Conservation (phyloP, 2,113 vertebrate species). For the Clupea harengus region DNA sequence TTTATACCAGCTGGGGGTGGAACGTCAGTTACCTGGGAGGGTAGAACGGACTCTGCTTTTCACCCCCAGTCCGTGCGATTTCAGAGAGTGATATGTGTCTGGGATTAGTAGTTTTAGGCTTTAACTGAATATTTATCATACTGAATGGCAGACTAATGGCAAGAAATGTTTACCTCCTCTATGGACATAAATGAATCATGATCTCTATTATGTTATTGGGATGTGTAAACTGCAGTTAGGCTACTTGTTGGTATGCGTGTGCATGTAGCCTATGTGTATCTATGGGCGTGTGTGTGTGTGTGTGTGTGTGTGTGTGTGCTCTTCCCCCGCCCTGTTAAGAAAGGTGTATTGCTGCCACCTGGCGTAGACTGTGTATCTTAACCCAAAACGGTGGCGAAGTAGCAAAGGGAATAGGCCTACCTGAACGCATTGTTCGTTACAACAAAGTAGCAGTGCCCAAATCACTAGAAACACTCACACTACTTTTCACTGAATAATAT, state of each 20-base stretch:
- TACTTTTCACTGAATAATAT: not conserved
- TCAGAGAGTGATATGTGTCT: not conserved
- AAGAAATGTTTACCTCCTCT: not conserved
- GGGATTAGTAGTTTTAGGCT: not conserved
- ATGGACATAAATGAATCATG: not conserved
- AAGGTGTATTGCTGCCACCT: conserved; percentile 60
- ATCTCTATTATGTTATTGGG: not conserved
- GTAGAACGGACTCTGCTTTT: conserved; percentile 40
- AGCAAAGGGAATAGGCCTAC: not conserved
- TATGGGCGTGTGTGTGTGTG: not conserved
- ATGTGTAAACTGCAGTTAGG: not conserved
- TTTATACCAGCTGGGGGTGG: conserved; percentile 70
- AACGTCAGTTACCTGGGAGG: conserved; percentile 67
- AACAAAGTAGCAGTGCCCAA: not conserved
- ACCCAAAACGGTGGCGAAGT: not conserved
- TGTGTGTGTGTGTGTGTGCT: not conserved
- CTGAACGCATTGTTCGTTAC: not conserved
- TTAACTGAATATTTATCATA: not conserved
- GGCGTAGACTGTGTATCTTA: conserved; percentile 27
- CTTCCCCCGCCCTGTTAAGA: not conserved
- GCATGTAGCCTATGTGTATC: not conserved
- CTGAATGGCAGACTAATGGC: not conserved
- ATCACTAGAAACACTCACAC: not conserved
- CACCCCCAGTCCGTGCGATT: not conserved
- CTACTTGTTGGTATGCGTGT: not conserved